phyloP scores from a whole-genome alignment of 2,797 vertebrate species.

The Agapornis canus region DNA sequence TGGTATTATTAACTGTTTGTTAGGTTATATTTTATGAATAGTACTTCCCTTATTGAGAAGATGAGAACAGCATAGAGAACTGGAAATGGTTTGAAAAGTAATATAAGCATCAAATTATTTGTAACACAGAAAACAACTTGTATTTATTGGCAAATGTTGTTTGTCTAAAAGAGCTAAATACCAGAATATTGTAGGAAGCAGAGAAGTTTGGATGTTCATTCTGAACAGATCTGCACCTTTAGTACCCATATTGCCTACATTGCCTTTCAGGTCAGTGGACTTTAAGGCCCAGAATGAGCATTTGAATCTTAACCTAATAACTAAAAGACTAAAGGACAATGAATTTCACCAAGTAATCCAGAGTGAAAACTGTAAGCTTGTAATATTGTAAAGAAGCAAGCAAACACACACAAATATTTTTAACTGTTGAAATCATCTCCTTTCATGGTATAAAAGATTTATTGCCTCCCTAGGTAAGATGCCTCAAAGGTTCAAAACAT shows the following conservation, averaged over 20 bases:
- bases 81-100: constrained; percentile 38
- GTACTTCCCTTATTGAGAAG: constrained; percentile 40
- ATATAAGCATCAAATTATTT: constrained; percentile 47
- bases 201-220: background rate
- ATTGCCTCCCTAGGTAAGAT: background rate
- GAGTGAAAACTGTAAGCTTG: background rate
- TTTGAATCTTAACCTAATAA: background rate
- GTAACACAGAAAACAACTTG: constrained; percentile 26
- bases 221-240: background rate
- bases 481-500: background rate
- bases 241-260: background rate
- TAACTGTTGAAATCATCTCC: background rate
- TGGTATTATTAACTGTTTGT: constrained; percentile 55
- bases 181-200: background rate
- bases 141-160: constrained; percentile 22
- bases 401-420: background rate
- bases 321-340: background rate
- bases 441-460: background rate
- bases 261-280: background rate
- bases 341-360: background rate
- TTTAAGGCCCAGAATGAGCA: background rate
- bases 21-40: constrained; percentile 44
- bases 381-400: background rate
- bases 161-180: background rate
- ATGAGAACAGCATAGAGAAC: background rate